Base-by-base conservation (phyloP, 2,888 invertebrate species). In the Tryphoninae sp. region DNA sequence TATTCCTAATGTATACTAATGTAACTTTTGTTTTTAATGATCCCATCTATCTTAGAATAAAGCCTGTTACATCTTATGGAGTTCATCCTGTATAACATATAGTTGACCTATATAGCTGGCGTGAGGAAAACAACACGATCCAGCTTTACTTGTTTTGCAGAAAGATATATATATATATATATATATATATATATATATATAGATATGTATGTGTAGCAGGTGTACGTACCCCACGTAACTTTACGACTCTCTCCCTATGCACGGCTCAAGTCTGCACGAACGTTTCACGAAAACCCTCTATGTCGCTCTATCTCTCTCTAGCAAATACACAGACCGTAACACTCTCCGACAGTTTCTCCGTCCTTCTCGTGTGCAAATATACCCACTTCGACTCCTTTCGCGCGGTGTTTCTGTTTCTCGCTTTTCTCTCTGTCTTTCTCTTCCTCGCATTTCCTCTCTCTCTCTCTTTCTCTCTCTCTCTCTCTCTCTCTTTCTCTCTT, bases 191-290 rank as follows among this genome's bases (percentile, higher is more conserved):
- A 45, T 1, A 2, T 45, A 45, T 45, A 45, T 13, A 45, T 1
- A 2, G 6, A 45, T 45, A 45, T 13, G 4, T 22, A 13, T 26
- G 16, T 7, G n/a, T 22, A 61, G 22, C 13, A 40, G 8, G 26
- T 62, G 16, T 68, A 62, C 62, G 61, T 26, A 8, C 61, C 55
- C 58, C 40, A 55, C 62, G 69, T 74, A 79, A 79, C 74, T 74
- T 73, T 74, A 79, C 73, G 68, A 74, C 68, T 79, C 73, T 61
- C 78, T 65, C 45, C 33, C 62, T 42, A 74, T 68, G 68, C 68
- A 72, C 61, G 53, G 67, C 62, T 61, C 73, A 74, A 79, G 73
- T 79, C 62, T 59, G 9, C 62, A 22, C 65, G 67, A 72, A 78
- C 73, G 67, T 79, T 79, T 62, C 64, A 53, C 53, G 40, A 22